Percentiles rank a stretch among this genome's conserved stretches.
Evolutionary conservation across 2,888 invertebrate species (phyloP).

Genomic region (Acanthococcus lagerstroemiae): DNA sequence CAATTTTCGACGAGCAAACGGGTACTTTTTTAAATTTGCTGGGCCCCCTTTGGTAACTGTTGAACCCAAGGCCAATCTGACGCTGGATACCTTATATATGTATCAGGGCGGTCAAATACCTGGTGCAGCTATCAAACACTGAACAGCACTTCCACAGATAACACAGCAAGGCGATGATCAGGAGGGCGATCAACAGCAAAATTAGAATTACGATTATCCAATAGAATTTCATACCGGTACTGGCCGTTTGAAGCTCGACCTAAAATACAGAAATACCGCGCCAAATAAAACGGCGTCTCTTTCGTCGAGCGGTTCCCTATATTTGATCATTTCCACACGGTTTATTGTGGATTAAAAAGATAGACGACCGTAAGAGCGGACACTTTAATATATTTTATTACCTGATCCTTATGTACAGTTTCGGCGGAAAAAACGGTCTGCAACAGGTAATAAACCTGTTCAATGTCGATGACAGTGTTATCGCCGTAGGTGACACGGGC

Average conservation of each 20-base stretch:
- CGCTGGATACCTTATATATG: background rate
- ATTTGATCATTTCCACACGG: no score
- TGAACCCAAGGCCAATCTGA: no score
- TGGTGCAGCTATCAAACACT: slow-evolving; percentile 58
- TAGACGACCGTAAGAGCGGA: no score
- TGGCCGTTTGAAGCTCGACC: slow-evolving; percentile 57
- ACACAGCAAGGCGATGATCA: slow-evolving; percentile 63
- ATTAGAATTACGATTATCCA: slow-evolving; percentile 71
- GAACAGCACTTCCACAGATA: slow-evolving; percentile 78
- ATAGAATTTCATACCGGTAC: slow-evolving; percentile 42
- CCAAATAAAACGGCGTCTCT: background rate
- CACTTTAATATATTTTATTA: background rate
- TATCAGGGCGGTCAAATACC: slow-evolving; percentile 29
- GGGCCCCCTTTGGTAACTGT: no score
- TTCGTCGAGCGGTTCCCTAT: no score
- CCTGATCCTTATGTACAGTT: background rate
- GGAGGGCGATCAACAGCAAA: slow-evolving; percentile 59
- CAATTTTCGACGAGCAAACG: no score
- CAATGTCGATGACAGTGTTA: slow-evolving; percentile 58
- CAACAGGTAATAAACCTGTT: slow-evolving; percentile 57
- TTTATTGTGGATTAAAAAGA: no score
- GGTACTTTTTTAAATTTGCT: no score
- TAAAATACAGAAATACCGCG: slow-evolving; percentile 43
- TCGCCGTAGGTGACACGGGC: slow-evolving; percentile 56
- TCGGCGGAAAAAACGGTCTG: background rate